phyloP scores from a whole-genome alignment of 1,140 invertebrate genomes.

The Tetragnatha versicolor region DNA sequence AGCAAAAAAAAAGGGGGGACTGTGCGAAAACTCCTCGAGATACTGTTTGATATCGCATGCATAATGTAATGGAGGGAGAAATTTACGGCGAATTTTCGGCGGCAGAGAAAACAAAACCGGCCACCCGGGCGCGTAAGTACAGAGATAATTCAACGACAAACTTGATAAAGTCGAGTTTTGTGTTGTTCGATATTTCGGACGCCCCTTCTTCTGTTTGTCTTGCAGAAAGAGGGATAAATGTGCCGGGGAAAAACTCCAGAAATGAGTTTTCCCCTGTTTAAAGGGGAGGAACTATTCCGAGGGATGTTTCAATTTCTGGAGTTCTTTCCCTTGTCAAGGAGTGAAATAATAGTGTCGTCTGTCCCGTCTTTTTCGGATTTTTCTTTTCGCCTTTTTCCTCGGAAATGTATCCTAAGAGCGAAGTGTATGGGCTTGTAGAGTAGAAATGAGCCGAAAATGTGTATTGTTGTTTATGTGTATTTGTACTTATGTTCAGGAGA shows the following conservation, averaged over 20 bases:
- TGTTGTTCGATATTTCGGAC: conserved; percentile 43
- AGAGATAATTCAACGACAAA: conserved; percentile 48
- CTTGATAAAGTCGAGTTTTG: conserved; percentile 49
- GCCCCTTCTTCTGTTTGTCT: conserved; percentile 17
- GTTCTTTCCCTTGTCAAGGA: neutral
- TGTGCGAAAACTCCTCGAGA: neutral
- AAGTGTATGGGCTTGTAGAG: too few relatives aligned
- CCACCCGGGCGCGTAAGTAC: conserved; percentile 4
- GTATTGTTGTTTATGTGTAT: too few relatives aligned
- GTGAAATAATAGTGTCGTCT: too few relatives aligned
- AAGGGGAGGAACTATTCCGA: neutral
- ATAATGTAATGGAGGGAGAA: conserved; percentile 48
- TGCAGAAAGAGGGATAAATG: conserved; percentile 23
- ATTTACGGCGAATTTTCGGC: conserved; percentile 46
- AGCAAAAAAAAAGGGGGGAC: neutral
- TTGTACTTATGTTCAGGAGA: too few relatives aligned
- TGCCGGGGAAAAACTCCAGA: conserved; percentile 23
- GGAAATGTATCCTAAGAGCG: too few relatives aligned
- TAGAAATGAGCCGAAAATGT: too few relatives aligned
- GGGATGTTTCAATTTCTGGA: neutral
- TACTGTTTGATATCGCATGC: conserved; percentile 47
- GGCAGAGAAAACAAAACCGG: too few relatives aligned
- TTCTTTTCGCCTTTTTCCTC: neutral
- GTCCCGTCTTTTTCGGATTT: too few relatives aligned
- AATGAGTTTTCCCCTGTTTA: conserved; percentile 19